phyloP scores from a whole-genome alignment of 2,888 invertebrate genomes.

The Acrobasis repandana region DNA sequence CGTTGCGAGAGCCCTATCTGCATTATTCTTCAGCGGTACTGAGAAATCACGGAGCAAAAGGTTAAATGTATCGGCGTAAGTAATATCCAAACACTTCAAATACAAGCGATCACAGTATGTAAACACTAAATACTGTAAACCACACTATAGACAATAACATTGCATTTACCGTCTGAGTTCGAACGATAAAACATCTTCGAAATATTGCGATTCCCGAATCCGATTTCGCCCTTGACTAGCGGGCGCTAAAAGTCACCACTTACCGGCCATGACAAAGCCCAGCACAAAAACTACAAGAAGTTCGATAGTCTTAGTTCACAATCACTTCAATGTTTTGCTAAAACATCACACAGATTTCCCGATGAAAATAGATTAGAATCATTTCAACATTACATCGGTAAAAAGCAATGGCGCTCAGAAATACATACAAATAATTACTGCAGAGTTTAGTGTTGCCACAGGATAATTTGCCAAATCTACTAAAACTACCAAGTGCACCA shows the following conservation, averaged over 20 bases:
- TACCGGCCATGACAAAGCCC: conserved; percentile 91
- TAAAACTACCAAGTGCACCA: conserved; percentile 29
- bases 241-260: conserved; percentile 85
- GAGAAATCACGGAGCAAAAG: conserved; percentile 62
- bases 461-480: conserved; percentile 30
- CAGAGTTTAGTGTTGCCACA: conserved; percentile 69
- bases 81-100: conserved; percentile 75
- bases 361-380: conserved; percentile 84
- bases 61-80: conserved; percentile 71
- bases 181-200: conserved; percentile 84
- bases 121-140: conserved; percentile 76
- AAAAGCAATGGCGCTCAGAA: conserved; percentile 83
- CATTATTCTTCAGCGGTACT: conserved; percentile 55
- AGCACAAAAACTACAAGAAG: conserved; percentile 81
- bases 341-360: conserved; percentile 82
- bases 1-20: conserved; percentile 61
- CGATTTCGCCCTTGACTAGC: conserved; percentile 83
- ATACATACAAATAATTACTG: conserved; percentile 79
- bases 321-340: conserved; percentile 78
- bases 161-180: conserved; percentile 83
- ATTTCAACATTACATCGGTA: conserved; percentile 82
- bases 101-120: conserved; percentile 70
- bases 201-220: conserved; percentile 81
- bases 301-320: conserved; percentile 80
- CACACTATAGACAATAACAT: conserved; percentile 81